Percentiles rank a stretch among this genome's conserved stretches.
These are phyloP conservation scores for Corvus hawaiiensis DNA, from an alignment of 2,113 vertebrate genomes.

Conservation along the genomic window DNA sequence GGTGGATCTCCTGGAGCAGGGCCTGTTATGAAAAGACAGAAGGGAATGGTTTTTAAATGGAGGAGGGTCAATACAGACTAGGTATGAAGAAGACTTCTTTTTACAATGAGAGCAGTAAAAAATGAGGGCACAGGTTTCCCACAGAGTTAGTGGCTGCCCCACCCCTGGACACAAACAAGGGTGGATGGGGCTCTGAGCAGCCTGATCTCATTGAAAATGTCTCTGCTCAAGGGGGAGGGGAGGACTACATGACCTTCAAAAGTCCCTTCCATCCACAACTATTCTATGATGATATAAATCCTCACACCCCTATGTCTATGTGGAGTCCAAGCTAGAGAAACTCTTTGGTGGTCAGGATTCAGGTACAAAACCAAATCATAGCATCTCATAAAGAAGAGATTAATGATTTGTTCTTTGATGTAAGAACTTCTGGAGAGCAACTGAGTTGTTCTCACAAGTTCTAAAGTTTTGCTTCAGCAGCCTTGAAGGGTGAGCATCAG, in stretches of 20 bases:
- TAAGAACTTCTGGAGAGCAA: not conserved
- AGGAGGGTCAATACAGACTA: not conserved
- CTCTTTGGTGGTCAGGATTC: not conserved
- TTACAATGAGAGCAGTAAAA: not conserved
- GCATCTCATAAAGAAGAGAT: not conserved
- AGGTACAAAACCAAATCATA: not conserved
- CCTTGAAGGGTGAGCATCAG: not conserved
- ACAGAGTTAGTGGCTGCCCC: not conserved
- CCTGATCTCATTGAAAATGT: not conserved
- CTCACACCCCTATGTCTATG: rapidly evolving
- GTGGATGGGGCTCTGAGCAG: not conserved
- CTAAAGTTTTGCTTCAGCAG: not conserved
- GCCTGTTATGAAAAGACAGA: not conserved
- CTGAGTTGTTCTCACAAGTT: not conserved
- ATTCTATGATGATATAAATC: not conserved
- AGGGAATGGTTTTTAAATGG: not conserved
- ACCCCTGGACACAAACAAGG: not conserved
- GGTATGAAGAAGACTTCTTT: not conserved
- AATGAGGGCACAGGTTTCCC: not conserved
- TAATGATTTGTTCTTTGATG: not conserved
- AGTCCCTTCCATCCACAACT: not conserved
- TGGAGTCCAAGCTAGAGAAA: not conserved
- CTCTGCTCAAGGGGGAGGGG: not conserved
- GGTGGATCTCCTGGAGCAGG: not conserved
- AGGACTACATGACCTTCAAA: not conserved